Percentiles rank a stretch among this genome's conserved stretches.
These are phyloP conservation scores for Cirrhinus mrigala DNA, from an alignment of 2,797 vertebrate species.

Conservation along the genomic window DNA sequence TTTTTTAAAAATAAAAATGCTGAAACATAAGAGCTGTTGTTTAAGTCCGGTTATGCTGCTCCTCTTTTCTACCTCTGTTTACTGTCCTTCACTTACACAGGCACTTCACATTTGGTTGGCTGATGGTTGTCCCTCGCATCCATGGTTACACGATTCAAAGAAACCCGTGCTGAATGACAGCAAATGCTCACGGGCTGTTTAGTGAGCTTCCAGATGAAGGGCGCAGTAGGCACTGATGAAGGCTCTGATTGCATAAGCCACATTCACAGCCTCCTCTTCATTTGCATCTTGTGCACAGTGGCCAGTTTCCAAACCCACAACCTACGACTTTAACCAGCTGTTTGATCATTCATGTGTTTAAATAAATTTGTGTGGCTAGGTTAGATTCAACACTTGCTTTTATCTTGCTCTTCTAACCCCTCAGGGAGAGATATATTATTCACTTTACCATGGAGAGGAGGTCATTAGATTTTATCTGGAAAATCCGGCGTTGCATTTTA, in stretches of 20 bases:
- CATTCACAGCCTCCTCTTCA: slow-evolving; percentile 33
- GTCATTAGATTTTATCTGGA: slow-evolving; percentile 41
- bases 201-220: slow-evolving; percentile 27
- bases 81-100: background rate
- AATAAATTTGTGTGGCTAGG: slow-evolving; percentile 39
- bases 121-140: slow-evolving; percentile 30
- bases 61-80: slow-evolving; percentile 12
- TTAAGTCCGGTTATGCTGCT: background rate
- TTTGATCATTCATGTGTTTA: slow-evolving; percentile 31
- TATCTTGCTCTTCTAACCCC: slow-evolving; percentile 28
- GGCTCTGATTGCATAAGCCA: slow-evolving; percentile 18
- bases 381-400: slow-evolving; percentile 44
- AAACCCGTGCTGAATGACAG: slow-evolving; percentile 20
- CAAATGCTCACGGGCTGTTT: slow-evolving; percentile 15
- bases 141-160: slow-evolving; percentile 37
- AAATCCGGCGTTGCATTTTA: slow-evolving; percentile 17
- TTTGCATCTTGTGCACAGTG: slow-evolving; percentile 36
- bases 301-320: slow-evolving; percentile 30
- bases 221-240: slow-evolving; percentile 7
- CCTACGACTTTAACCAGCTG: slow-evolving; percentile 39
- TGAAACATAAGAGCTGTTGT: background rate
- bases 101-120: slow-evolving; percentile 25
- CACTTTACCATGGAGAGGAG: slow-evolving; percentile 30
- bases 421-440: slow-evolving; percentile 41
- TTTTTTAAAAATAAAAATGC: background rate